These are phyloP conservation scores for Glandiceps talaboti DNA, from an alignment of 53 echinoderm and acorn worm genomes.

Conservation along the genomic window DNA sequence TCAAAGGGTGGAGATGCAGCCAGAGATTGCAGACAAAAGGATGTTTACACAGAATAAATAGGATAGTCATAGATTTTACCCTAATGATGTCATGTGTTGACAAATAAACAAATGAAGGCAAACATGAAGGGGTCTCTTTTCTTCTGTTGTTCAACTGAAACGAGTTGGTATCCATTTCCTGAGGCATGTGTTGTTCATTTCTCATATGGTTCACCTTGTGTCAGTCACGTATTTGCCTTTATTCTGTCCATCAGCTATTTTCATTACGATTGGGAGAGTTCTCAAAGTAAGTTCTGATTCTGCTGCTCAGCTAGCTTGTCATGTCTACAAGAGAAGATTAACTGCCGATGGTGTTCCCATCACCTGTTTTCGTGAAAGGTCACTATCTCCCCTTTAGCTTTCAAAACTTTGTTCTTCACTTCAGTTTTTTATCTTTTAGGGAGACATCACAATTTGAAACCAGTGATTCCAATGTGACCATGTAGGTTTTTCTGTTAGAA, in stretches of 20 bases:
- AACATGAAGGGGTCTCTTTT: not conserved
- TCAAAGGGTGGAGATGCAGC: no score
- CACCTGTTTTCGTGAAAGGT: not conserved
- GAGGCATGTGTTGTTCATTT: not conserved
- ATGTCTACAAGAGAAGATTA: not conserved
- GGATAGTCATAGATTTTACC: not conserved
- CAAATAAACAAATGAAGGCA: not conserved
- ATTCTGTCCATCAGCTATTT: not conserved
- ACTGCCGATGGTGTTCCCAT: not conserved
- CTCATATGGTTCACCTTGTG: not conserved
- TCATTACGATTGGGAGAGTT: no score
- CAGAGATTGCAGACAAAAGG: not conserved
- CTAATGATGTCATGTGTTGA: not conserved
- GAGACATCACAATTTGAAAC: no score
- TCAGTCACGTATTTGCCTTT: not conserved
- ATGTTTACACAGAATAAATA: not conserved
- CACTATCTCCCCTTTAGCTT: no score
- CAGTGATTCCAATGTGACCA: no score
- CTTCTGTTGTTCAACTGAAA: not conserved
- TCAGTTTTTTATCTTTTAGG: no score
- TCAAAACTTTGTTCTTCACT: no score
- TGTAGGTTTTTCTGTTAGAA: no score
- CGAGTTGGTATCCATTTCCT: not conserved
- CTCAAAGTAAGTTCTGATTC: no score
- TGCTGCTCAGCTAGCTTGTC: not conserved